Evolutionary conservation across 2,888 invertebrate genomes (phyloP).

Genomic region (Dromius quadrimaculatus): DNA sequence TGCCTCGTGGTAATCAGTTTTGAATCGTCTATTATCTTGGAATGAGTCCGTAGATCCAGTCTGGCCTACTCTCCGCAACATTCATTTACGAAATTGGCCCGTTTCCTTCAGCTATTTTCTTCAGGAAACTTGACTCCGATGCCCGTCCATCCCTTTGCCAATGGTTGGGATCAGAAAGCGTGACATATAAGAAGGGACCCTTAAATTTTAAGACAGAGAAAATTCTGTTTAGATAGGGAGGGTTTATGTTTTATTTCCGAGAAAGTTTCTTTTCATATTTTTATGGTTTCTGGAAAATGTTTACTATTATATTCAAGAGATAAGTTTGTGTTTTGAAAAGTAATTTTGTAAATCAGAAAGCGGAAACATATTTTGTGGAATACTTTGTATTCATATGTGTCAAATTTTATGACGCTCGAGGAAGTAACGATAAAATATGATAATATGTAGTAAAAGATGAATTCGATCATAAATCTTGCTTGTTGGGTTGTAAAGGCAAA

Average conservation of each 20-base stretch:
- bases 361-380: too few relatives aligned
- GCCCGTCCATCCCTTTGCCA: not conserved
- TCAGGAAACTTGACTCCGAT: slow-evolving; percentile 1
- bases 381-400: too few relatives aligned
- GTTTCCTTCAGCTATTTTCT: slow-evolving; percentile 30
- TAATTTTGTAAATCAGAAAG: slow-evolving; percentile 10
- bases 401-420: too few relatives aligned
- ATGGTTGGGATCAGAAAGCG: slow-evolving; percentile 5
- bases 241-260: slow-evolving; percentile 22
- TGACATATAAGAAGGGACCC: slow-evolving; percentile 14
- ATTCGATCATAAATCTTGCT: too few relatives aligned
- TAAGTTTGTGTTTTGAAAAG: not conserved
- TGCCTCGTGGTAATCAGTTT: slow-evolving; percentile 2
- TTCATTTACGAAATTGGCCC: slow-evolving; percentile 41
- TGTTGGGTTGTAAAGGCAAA: too few relatives aligned
- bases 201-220: slow-evolving; percentile 35
- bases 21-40: slow-evolving; percentile 19
- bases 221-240: slow-evolving; percentile 17
- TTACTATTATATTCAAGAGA: not conserved
- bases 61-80: slow-evolving; percentile 2
- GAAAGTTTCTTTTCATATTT: slow-evolving; percentile 35
- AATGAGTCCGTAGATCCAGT: slow-evolving; percentile 2
- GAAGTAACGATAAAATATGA: too few relatives aligned
- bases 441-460: too few relatives aligned
- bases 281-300: slow-evolving; percentile 26